Evolutionary conservation across 2,888 invertebrate genomes (phyloP), one percentile per base, ranked within the genome.

Genomic region (Drosophila lacicola): DNA sequence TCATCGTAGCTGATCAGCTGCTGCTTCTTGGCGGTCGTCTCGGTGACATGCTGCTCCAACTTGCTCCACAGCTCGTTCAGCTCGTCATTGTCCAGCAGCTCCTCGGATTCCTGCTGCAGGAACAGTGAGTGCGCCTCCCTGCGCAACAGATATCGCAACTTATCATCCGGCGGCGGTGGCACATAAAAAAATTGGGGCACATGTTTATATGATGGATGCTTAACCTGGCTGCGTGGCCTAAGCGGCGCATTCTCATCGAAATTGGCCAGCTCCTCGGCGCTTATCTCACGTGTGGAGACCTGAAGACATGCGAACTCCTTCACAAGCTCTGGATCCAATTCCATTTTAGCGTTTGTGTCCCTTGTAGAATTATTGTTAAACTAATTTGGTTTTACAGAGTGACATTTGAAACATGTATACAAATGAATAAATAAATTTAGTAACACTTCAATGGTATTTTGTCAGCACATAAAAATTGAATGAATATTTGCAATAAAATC

Each of bases 91-190:
- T 97, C 97, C 25, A 98, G 92, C 34, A 98, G 93, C 86, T 97
- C 96, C 84, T 96, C 94, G 70, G 97, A 97, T 88, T 96, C 95
- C 90, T 96, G 95, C 92, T 98, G 97, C 49, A 98, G 92, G 90
- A 98, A 97, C 70, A 97, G 94, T 2, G 97, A 97, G 86, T 98
- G 94, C 0, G 98, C 96, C 91, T 98, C 98, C 92, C 98, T 98
- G 61, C 97, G 94, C 44, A 98, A 92, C 92, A 97, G 97, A 89
- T 96, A 96, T 1, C 96, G 94, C 4, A 98, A 89, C 6, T 95
- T 93, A 86, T 97, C 97, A 80, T 95, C 95, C 53, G 96, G 95
- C 55, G 95, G 94, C 0, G 97, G 97, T 2, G 97, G 92, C 93
- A 95, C 95, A 86, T 95, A 95, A 89, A 95, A 96, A 91, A 96